phyloP scores from a whole-genome alignment of 2,113 vertebrate genomes.

The Tautogolabrus adspersus region DNA sequence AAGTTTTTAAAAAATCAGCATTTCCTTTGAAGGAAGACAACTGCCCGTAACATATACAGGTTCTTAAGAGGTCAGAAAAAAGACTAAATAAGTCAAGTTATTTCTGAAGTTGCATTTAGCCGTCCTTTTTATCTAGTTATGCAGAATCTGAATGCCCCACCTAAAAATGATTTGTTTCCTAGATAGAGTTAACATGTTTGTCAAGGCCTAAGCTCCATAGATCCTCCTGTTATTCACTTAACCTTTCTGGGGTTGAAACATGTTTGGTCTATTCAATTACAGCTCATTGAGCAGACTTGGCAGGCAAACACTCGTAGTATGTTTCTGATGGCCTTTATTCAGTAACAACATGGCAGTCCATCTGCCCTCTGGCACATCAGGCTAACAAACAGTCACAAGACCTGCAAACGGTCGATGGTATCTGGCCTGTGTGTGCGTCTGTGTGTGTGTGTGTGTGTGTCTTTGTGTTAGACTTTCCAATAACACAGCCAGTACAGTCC shows the following conservation, averaged over 20 bases:
- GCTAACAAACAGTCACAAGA: conserved; percentile 50
- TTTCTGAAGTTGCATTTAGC: background rate
- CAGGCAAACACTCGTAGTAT: background rate
- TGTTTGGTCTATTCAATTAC: background rate
- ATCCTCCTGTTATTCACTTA: background rate
- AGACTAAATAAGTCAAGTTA: background rate
- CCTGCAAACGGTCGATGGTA: conserved; percentile 1
- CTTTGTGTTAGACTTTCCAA: background rate
- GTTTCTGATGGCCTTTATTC: conserved; percentile 38
- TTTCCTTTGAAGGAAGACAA: too few species aligned
- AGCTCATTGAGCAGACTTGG: conserved; percentile 37
- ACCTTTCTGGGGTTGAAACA: background rate
- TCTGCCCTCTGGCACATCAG: conserved; percentile 30
- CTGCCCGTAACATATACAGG: background rate
- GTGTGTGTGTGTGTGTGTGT: background rate
- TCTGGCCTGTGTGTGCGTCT: background rate
- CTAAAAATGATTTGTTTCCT: background rate
- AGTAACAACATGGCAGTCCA: background rate
- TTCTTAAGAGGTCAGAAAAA: background rate
- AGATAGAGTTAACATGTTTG: background rate
- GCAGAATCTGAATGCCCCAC: background rate
- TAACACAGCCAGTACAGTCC: background rate
- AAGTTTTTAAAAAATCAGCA: too few species aligned
- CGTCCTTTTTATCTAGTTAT: background rate
- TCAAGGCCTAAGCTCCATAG: background rate